Evolutionary conservation across 2,888 invertebrate genomes (phyloP).

Genomic region (Thera britannica): DNA sequence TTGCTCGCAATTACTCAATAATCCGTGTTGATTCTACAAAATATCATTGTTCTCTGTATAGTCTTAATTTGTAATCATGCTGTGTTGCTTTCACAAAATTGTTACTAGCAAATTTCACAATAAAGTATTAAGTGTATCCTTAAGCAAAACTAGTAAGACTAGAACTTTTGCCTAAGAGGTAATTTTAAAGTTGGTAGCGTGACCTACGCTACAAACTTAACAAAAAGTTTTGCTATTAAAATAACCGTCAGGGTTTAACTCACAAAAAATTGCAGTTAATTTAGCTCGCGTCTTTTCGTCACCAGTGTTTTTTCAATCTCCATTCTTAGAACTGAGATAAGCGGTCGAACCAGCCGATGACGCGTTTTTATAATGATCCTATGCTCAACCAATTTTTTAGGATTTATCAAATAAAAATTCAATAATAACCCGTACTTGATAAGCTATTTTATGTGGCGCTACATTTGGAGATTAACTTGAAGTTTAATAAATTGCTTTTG

Average conservation of each 20-base stretch:
- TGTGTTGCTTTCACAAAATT: constrained; percentile 53
- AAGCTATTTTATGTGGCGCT: constrained; percentile 53
- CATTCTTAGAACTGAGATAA: constrained; percentile 68
- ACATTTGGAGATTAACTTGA: constrained; percentile 48
- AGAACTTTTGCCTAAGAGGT: constrained; percentile 6
- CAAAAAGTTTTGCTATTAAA: too few relatives aligned
- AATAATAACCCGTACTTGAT: constrained; percentile 46
- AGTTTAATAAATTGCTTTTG: constrained; percentile 43
- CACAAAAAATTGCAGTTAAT: constrained; percentile 49
- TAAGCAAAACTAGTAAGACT: constrained; percentile 3
- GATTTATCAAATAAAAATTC: constrained; percentile 50
- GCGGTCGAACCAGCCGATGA: constrained; percentile 52
- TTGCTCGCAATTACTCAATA: constrained; percentile 74
- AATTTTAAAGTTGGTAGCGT: background rate
- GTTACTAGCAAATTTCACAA: constrained; percentile 24
- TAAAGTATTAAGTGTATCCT: constrained; percentile 5
- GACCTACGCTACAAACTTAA: too few relatives aligned
- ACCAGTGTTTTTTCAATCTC: constrained; percentile 56
- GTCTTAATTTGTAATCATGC: constrained; percentile 40
- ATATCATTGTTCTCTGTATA: constrained; percentile 47
- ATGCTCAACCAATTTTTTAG: constrained; percentile 52
- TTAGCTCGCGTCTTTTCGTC: constrained; percentile 55
- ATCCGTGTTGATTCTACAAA: constrained; percentile 70
- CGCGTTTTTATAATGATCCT: constrained; percentile 61
- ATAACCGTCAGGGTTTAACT: constrained; percentile 33